A percentile compares a stretch with the other conserved stretches of the same genome.
phyloP scores from a whole-genome alignment of 2,888 invertebrate genomes.

The Seira sanloemensis region DNA sequence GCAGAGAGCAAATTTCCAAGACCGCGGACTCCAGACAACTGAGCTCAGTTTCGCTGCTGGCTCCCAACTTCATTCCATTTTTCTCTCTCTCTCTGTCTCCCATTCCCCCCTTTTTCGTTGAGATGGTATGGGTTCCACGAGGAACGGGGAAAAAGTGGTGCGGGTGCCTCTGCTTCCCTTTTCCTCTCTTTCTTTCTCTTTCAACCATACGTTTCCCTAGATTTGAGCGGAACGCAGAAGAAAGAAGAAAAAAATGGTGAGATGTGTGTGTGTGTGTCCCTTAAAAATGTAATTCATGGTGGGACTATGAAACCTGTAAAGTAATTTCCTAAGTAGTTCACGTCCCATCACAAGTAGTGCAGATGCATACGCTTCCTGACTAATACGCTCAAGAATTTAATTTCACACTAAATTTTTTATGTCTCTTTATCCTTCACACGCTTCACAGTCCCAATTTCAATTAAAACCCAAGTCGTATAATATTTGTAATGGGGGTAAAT shows the following conservation, averaged over 20 bases:
- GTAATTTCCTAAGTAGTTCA: too few species aligned
- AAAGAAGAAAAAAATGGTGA: too few species aligned
- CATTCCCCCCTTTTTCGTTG: slow-evolving; percentile 21
- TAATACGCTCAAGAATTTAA: too few species aligned
- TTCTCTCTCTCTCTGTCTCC: slow-evolving; percentile 32
- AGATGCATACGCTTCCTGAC: too few species aligned
- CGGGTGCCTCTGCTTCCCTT: background rate
- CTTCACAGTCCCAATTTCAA: too few species aligned
- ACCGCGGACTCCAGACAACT: slow-evolving; percentile 58
- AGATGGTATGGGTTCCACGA: too few species aligned
- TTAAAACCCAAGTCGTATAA: too few species aligned
- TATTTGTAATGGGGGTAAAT: too few species aligned
- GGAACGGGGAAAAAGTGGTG: background rate
- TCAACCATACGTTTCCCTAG: slow-evolving; percentile 30
- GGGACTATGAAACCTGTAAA: background rate
- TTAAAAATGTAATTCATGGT: background rate
- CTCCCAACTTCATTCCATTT: slow-evolving; percentile 56
- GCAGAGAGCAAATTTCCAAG: slow-evolving; percentile 54
- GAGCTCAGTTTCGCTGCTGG: slow-evolving; percentile 58
- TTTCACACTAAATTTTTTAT: too few species aligned
- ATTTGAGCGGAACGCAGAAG: slow-evolving; percentile 17
- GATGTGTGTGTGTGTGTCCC: too few species aligned
- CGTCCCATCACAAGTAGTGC: too few species aligned
- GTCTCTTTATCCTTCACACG: too few species aligned
- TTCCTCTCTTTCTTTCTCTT: background rate